Conservation (phyloP, 2,797 vertebrate genomes). For the Mus spretus region DNA sequence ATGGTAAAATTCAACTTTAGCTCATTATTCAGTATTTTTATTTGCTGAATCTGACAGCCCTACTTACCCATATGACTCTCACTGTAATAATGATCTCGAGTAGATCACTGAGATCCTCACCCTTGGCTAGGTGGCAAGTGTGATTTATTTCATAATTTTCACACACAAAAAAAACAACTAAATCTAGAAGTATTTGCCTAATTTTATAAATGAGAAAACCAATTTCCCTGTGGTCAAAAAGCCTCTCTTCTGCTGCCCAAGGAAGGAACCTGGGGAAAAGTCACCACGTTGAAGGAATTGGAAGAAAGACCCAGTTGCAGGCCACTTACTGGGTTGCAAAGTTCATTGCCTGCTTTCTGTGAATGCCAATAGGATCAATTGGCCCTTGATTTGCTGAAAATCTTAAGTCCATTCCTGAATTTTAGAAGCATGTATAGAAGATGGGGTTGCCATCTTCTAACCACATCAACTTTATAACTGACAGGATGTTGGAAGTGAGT, state of each 20-base stretch:
- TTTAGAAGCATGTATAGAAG: conserved; percentile 2
- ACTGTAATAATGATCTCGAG: neutral
- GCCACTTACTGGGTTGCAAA: neutral
- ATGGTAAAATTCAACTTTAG: conserved; percentile 38
- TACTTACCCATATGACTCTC: neutral
- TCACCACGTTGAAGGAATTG: neutral
- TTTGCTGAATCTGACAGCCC: conserved; percentile 2
- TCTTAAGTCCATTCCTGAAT: conserved; percentile 31
- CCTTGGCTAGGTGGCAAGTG: neutral
- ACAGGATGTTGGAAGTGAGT: neutral
- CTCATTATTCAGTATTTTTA: neutral
- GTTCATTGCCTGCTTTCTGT: conserved; percentile 25
- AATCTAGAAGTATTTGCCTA: conserved; percentile 16
- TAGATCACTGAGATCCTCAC: neutral
- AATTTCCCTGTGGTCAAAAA: neutral
- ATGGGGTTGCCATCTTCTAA: conserved; percentile 16
- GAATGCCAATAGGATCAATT: neutral
- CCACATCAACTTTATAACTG: neutral
- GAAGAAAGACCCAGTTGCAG: neutral
- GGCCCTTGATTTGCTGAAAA: conserved; percentile 4
- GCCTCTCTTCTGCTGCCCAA: neutral
- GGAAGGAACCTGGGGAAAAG: neutral
- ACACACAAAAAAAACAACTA: neutral
- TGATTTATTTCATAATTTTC: conserved; percentile 59
- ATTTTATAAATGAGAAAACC: conserved; percentile 21